Base-by-base conservation (phyloP, 53 echinoderm and acorn worm species). In the Henricia sp. region DNA sequence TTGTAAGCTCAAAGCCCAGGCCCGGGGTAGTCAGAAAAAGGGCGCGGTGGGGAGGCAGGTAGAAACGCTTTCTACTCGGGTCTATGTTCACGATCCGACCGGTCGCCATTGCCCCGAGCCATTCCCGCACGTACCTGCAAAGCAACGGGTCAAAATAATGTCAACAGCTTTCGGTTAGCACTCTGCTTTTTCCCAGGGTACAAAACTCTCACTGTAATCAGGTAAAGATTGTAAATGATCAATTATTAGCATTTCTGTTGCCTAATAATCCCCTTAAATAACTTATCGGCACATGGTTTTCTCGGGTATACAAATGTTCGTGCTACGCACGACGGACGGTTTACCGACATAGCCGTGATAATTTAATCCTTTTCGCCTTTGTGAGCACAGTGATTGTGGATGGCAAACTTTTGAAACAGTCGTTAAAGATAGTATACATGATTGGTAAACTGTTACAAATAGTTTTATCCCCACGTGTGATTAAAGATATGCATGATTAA, bases 71-170 rank as follows among this genome's bases (percentile, higher is more conserved):
- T 9, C 69, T 77, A 8, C 84, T 88, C 32, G 77, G 76, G 42
- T 88, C 92, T 2, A 76, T 63, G 34, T 96, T 92, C 23, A 96
- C 97, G 38, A 96, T 96, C 33, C 88, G 71, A 30, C 91, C 92
- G 3, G 94, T 94, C 23, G 94, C 91, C 97, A 97, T 97, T 4
- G 97, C 94, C 17, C 97, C 97, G 9, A 97, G 70, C 97, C 97
- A 97, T 59, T 97, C 97, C 9, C 94, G 92, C 28, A 97, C 92
- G 57, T 97, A 97, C 64, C 97, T 97, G 68, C 33, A 90, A 83
- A 39, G 60, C 2, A 52, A 52, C 29, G 9, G 14, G 14, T 16
- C 40, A 76, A 76, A 56, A 76, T n/a, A n/a, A n/a, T 76, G 76
- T 76, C 76, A 76, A 76, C 76, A 76, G 58, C 59, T 76, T 55